These are phyloP conservation scores for Salvelinus alpinus DNA, from an alignment of 2,113 vertebrate species.

Conservation along the genomic window DNA sequence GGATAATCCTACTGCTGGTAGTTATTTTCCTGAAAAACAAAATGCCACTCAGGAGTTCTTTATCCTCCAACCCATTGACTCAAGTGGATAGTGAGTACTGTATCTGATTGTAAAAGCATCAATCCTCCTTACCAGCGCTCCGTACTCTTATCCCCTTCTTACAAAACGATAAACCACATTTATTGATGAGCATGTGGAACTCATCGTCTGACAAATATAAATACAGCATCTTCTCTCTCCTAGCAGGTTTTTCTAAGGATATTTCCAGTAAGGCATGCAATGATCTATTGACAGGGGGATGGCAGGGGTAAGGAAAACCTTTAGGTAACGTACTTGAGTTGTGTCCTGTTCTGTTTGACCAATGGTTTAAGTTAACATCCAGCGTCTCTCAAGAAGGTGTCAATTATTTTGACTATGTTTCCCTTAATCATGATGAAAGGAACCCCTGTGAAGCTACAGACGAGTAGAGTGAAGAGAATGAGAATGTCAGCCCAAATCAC, in stretches of 20 bases:
- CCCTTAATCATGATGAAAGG: slow-evolving; percentile 52
- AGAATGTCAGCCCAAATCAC: slow-evolving; percentile 38
- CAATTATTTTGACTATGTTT: slow-evolving; percentile 30
- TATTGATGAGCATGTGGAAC: too few species aligned
- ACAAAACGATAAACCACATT: too few species aligned
- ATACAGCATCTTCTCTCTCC: too few species aligned
- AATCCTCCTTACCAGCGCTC: too few species aligned
- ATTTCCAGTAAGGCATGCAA: too few species aligned
- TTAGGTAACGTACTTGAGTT: not conserved
- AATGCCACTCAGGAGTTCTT: slow-evolving; percentile 4
- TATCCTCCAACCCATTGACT: not conserved
- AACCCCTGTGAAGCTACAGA: slow-evolving; percentile 23
- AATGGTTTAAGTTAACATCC: slow-evolving; percentile 4
- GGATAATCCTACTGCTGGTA: slow-evolving; percentile 29
- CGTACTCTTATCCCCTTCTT: too few species aligned
- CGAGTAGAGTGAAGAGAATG: not conserved
- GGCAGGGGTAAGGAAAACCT: too few species aligned
- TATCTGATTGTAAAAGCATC: too few species aligned
- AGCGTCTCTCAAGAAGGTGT: slow-evolving; percentile 15
- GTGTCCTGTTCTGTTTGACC: not conserved
- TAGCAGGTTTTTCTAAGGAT: too few species aligned
- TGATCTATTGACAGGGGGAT: too few species aligned
- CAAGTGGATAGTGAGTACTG: too few species aligned
- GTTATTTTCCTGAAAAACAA: slow-evolving; percentile 12
- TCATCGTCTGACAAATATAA: too few species aligned